A percentile compares a stretch with the other conserved stretches of the same genome.
phyloP scores from a whole-genome alignment of 2,113 vertebrate species.

The Paracanthobrama guichenoti region DNA sequence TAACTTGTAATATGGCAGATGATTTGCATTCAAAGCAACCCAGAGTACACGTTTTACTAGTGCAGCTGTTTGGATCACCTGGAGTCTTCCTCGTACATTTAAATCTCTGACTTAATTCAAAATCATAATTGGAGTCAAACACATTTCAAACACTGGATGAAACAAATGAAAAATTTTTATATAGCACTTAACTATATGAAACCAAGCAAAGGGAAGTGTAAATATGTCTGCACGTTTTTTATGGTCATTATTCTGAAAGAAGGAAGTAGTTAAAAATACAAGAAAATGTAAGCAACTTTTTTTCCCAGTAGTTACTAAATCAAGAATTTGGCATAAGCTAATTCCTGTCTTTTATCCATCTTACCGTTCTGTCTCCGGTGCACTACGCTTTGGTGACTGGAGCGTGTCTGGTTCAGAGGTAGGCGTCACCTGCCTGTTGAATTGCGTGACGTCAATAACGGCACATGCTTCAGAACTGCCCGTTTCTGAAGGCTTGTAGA shows the following conservation, averaged over 20 bases:
- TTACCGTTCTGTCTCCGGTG: constrained; percentile 90
- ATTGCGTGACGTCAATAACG: not conserved
- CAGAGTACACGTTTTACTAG: no score
- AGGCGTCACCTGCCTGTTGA: constrained; percentile 31
- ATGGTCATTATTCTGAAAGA: not conserved
- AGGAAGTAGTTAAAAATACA: not conserved
- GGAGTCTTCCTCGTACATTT: no score
- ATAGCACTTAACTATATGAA: not conserved
- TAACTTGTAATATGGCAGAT: not conserved
- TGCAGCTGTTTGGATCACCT: no score
- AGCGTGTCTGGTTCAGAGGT: constrained; percentile 49
- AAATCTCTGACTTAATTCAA: not conserved
- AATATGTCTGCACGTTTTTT: not conserved
- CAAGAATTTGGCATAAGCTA: not conserved
- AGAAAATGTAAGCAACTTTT: not conserved
- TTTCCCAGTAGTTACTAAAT: not conserved
- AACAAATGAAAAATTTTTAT: not conserved
- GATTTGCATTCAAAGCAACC: not conserved
- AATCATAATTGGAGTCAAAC: not conserved
- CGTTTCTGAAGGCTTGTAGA: constrained; percentile 77
- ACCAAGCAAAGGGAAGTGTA: not conserved
- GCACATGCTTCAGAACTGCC: constrained; percentile 43
- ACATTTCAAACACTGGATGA: not conserved
- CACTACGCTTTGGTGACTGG: constrained; percentile 75
- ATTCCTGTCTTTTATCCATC: not conserved